phyloP scores from a whole-genome alignment of 2,113 vertebrate genomes.

The Oceanites oceanicus region DNA sequence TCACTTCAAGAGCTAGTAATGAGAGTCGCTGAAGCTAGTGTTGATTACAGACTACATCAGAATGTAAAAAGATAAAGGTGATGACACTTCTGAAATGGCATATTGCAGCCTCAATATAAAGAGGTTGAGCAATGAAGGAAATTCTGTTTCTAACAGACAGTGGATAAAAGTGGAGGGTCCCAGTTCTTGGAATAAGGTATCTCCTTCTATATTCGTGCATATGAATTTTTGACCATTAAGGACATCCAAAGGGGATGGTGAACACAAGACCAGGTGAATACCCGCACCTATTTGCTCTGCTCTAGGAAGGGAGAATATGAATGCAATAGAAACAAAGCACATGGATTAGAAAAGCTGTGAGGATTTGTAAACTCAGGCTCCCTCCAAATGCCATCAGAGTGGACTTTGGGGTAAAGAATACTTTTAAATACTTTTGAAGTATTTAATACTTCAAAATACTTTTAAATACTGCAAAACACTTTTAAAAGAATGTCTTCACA shows the following conservation, averaged over 20 bases:
- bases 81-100: slow-evolving; percentile 25
- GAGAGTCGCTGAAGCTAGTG: slow-evolving; percentile 65
- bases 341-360: neutral
- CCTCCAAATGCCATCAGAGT: neutral
- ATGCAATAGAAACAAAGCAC: neutral
- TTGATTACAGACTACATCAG: slow-evolving; percentile 68
- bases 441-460: neutral
- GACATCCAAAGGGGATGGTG: neutral
- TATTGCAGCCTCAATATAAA: neutral
- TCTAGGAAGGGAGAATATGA: neutral
- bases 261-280: neutral
- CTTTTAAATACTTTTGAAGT: neutral
- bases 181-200: neutral
- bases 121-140: neutral
- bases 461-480: neutral
- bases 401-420: neutral
- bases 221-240: neutral
- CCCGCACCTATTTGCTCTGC: neutral
- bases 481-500: neutral
- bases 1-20: slow-evolving; percentile 76
- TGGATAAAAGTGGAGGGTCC: neutral
- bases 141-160: neutral
- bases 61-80: slow-evolving; percentile 68
- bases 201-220: neutral
- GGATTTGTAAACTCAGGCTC: neutral